Conservation (phyloP, 2,888 invertebrate genomes). For the Clepsis dumicolana region DNA sequence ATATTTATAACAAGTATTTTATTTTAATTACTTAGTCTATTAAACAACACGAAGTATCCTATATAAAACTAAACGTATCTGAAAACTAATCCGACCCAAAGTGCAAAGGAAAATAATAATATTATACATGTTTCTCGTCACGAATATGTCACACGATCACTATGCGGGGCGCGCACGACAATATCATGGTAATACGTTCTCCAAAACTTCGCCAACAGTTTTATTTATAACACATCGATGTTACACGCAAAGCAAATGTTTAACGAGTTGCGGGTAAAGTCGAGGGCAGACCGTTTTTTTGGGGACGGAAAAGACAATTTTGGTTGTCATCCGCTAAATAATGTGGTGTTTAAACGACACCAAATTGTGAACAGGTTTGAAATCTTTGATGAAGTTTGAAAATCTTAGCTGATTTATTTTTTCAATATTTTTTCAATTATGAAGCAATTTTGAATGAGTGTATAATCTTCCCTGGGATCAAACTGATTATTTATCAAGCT, state of each 20-base stretch:
- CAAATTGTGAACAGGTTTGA: not conserved
- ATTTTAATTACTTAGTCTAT: too few relatives aligned
- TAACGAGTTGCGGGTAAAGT: conserved; percentile 57
- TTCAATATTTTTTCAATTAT: too few relatives aligned
- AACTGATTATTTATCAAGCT: too few relatives aligned
- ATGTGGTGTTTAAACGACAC: not conserved
- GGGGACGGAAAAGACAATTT: not conserved
- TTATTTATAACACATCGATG: conserved; percentile 62
- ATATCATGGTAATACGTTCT: conserved; percentile 58
- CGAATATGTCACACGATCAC: conserved; percentile 50
- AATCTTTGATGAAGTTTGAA: not conserved
- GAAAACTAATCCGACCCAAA: conserved; percentile 20
- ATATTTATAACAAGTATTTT: too few relatives aligned
- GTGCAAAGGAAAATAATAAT: conserved; percentile 41
- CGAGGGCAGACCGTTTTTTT: not conserved
- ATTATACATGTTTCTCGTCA: conserved; percentile 43
- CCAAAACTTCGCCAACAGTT: conserved; percentile 50
- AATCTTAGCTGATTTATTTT: too few relatives aligned
- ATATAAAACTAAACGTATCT: conserved; percentile 5
- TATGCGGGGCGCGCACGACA: conserved; percentile 58
- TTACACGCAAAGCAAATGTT: conserved; percentile 62
- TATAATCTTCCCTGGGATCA: too few relatives aligned
- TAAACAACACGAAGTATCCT: not conserved
- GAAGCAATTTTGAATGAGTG: too few relatives aligned
- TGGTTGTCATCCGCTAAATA: not conserved